Percentiles rank a stretch among this genome's conserved stretches.
phyloP scores from a whole-genome alignment of 1,140 invertebrate species.

The Psix sp. region DNA sequence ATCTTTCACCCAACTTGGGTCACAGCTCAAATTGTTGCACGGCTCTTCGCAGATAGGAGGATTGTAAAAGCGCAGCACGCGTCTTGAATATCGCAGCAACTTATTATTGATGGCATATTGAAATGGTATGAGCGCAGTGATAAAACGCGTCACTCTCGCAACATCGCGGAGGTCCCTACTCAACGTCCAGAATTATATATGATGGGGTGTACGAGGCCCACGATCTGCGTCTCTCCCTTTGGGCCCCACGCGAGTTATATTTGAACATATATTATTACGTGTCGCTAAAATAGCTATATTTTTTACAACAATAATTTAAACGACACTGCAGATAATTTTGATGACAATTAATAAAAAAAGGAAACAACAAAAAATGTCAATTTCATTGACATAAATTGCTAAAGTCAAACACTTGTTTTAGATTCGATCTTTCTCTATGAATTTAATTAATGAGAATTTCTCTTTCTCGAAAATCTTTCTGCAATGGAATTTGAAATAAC shows the following conservation, averaged over 20 bases:
- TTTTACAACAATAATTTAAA: no score
- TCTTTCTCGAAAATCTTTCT: no score
- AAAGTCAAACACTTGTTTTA: no score
- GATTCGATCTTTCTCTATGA: no score
- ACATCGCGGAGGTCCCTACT: conserved; percentile 74
- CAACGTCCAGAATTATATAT: conserved; percentile 76
- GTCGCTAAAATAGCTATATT: conserved; percentile 59
- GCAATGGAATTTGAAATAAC: no score
- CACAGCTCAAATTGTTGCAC: conserved; percentile 47
- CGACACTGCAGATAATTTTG: no score
- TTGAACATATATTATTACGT: conserved; percentile 65
- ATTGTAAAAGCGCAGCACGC: conserved; percentile 55
- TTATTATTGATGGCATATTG: conserved; percentile 77
- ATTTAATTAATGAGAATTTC: no score
- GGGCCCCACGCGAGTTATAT: conserved; percentile 59
- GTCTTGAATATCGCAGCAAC: conserved; percentile 58
- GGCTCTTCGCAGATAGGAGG: conserved; percentile 42
- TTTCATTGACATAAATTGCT: no score
- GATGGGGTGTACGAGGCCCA: conserved; percentile 57
- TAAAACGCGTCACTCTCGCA: conserved; percentile 72
- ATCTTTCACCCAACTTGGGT: conserved; percentile 48
- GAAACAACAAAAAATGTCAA: no score
- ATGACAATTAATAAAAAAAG: no score
- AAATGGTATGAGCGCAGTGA: conserved; percentile 75
- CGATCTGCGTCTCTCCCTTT: conserved; percentile 64